Evolutionary conservation across 2,113 vertebrate species (phyloP).

Genomic region (Mohoua ochrocephala): DNA sequence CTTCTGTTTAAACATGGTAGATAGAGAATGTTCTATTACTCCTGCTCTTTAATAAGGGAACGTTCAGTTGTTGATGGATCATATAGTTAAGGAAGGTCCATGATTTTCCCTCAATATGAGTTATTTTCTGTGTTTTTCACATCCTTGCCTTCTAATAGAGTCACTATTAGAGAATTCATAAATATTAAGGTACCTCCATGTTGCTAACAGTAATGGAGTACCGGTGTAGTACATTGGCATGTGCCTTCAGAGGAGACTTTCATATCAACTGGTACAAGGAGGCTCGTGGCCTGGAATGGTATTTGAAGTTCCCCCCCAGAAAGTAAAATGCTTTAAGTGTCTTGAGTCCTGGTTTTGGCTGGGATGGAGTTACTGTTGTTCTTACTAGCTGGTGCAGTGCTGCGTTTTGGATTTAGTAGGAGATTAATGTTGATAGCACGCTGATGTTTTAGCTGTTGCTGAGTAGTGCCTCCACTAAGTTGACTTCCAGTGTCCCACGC

Average conservation of each 20-base stretch:
- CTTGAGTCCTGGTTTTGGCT: neutral
- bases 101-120: neutral
- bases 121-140: neutral
- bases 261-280: neutral
- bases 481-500: fast-evolving
- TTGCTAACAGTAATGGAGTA: neutral
- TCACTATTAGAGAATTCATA: neutral
- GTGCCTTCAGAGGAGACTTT: neutral
- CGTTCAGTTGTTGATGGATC: neutral
- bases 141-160: neutral
- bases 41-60: neutral
- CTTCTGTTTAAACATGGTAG: neutral
- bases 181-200: neutral
- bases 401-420: neutral
- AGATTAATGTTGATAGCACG: neutral
- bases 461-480: neutral
- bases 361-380: neutral
- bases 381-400: neutral
- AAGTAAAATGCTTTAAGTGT: neutral
- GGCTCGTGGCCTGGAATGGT: neutral
- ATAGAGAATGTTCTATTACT: neutral
- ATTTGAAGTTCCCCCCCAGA: neutral
- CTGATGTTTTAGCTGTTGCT: neutral
- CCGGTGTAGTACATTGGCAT: neutral
- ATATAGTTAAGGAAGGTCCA: neutral